Conservation (phyloP, 2,113 vertebrate species). For the Peromyscus maniculatus region DNA sequence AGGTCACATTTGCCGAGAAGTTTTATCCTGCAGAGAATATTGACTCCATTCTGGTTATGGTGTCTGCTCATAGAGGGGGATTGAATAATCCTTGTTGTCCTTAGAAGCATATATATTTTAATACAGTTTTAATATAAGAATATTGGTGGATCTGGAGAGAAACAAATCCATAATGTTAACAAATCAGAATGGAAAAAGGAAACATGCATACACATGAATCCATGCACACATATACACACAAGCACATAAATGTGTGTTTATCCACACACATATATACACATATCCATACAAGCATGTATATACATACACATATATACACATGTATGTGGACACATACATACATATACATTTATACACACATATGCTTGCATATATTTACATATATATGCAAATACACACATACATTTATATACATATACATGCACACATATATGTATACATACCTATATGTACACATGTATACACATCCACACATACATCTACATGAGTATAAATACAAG, state of each 20-base stretch:
- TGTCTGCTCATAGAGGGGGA: neutral
- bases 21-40: neutral
- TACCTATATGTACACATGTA: neutral
- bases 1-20: neutral
- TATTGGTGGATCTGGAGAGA: neutral
- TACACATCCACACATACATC: no score
- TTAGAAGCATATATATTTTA: constrained; percentile 23
- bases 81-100: neutral
- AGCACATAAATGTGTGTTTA: neutral
- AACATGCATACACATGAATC: neutral
- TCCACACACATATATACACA: neutral
- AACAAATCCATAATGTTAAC: constrained; percentile 4
- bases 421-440: neutral
- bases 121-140: constrained; percentile 7
- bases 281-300: neutral
- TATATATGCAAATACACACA: neutral
- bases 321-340: neutral
- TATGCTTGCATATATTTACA: neutral
- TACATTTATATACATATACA: neutral
- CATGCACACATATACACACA: neutral
- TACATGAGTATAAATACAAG: no score
- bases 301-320: neutral
- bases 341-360: neutral
- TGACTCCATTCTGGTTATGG: neutral
- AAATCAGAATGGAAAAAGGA: neutral